Conservation (phyloP, 2,888 invertebrate genomes). For the Ophion ellenae region DNA sequence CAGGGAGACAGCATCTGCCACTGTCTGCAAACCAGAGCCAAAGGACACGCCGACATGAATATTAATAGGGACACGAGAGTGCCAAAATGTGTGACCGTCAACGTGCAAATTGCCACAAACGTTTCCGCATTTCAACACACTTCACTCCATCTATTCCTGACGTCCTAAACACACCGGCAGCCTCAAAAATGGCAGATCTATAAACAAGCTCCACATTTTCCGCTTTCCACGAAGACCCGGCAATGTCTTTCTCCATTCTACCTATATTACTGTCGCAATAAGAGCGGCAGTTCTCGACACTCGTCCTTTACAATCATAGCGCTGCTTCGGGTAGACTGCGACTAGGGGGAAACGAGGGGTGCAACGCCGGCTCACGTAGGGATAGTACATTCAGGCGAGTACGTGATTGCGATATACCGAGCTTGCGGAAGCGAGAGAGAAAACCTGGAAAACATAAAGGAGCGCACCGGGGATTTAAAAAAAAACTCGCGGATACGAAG, state of each 20-base stretch:
- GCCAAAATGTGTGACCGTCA: conserved; percentile 77
- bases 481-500: conserved; percentile 31
- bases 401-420: conserved; percentile 65
- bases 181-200: neutral
- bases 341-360: conserved; percentile 6
- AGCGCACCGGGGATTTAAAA: conserved; percentile 23
- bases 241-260: neutral
- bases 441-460: conserved; percentile 24
- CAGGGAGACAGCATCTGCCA: conserved; percentile 46
- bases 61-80: conserved; percentile 78
- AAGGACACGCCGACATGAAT: conserved; percentile 78
- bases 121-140: conserved; percentile 56
- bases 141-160: conserved; percentile 22
- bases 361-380: conserved; percentile 64
- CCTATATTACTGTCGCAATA: conserved; percentile 13
- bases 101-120: conserved; percentile 76
- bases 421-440: conserved; percentile 24
- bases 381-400: conserved; percentile 60
- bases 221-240: neutral
- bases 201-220: neutral
- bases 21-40: conserved; percentile 60
- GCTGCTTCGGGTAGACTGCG: conserved; percentile 21
- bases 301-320: conserved; percentile 33
- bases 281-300: conserved; percentile 32
- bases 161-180: neutral